Evolutionary conservation across 2,888 invertebrate genomes (phyloP).

Genomic region (Drosophila pseudotalamancana): DNA sequence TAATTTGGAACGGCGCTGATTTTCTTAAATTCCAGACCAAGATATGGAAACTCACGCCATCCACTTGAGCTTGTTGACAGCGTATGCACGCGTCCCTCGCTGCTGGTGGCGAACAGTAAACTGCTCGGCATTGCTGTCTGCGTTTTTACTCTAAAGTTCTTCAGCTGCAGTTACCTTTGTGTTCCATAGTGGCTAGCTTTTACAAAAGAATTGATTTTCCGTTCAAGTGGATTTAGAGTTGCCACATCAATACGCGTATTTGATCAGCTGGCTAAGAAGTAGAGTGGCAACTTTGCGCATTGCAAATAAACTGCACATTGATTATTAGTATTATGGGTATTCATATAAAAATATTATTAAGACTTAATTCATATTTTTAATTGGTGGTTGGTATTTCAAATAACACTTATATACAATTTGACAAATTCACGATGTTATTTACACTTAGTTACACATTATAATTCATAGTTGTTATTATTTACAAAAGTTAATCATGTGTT

Average conservation of each 20-base stretch:
- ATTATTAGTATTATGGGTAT: background rate
- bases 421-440: too few species aligned
- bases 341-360: background rate
- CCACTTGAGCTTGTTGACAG: conserved; percentile 91
- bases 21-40: conserved; percentile 95
- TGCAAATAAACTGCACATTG: background rate
- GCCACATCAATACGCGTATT: conserved; percentile 25
- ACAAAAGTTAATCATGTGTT: conserved; percentile 3
- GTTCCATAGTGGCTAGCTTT: conserved; percentile 40
- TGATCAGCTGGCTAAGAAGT: conserved; percentile 35
- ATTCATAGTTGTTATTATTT: too few species aligned
- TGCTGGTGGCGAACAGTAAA: conserved; percentile 92
- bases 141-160: conserved; percentile 15
- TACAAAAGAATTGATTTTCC: conserved; percentile 55
- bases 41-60: conserved; percentile 93
- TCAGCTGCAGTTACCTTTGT: conserved; percentile 22
- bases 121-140: conserved; percentile 87
- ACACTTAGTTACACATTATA: too few species aligned
- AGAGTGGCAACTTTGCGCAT: conserved; percentile 24
- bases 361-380: too few species aligned
- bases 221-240: conserved; percentile 33
- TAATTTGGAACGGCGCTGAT: conserved; percentile 93
- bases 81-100: conserved; percentile 94
- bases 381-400: too few species aligned
- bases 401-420: too few species aligned